A percentile compares a stretch with the other conserved stretches of the same genome.
phyloP scores from a whole-genome alignment of 2,888 invertebrate species.

The Ichneumon xanthorius region DNA sequence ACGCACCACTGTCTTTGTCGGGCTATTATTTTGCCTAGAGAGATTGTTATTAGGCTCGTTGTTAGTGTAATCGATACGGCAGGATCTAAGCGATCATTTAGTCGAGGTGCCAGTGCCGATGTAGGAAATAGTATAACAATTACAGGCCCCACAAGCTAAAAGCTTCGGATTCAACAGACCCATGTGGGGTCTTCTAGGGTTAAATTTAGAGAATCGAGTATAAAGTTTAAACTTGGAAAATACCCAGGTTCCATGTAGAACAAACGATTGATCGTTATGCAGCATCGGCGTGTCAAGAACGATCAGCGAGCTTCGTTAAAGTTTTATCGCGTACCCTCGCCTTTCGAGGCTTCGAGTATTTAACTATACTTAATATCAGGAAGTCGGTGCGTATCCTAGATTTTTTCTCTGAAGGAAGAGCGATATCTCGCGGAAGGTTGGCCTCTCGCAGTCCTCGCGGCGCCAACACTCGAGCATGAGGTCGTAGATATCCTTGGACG shows the following conservation, averaged over 20 bases:
- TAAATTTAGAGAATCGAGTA: neutral
- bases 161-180: neutral
- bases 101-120: neutral
- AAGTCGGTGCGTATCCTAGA: slow-evolving; percentile 87
- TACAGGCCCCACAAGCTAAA: neutral
- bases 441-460: slow-evolving; percentile 90
- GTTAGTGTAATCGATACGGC: neutral
- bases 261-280: neutral
- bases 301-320: slow-evolving; percentile 11
- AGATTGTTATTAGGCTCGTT: neutral
- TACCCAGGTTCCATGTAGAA: neutral
- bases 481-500: slow-evolving; percentile 93
- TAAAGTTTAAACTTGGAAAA: slow-evolving; percentile 1
- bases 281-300: neutral
- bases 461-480: slow-evolving; percentile 95
- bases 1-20: neutral
- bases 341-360: slow-evolving; percentile 37
- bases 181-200: neutral
- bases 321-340: slow-evolving; percentile 37
- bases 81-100: neutral
- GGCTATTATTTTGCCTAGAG: neutral
- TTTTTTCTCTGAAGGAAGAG: slow-evolving; percentile 92
- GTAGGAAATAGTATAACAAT: neutral
- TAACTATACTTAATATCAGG: slow-evolving; percentile 80
- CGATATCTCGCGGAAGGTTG: slow-evolving; percentile 93